A percentile compares a stretch with the other conserved stretches of the same genome.
These are phyloP conservation scores for Anguilla pacifica DNA, from an alignment of 2,797 vertebrate genomes.

Conservation along the genomic window DNA sequence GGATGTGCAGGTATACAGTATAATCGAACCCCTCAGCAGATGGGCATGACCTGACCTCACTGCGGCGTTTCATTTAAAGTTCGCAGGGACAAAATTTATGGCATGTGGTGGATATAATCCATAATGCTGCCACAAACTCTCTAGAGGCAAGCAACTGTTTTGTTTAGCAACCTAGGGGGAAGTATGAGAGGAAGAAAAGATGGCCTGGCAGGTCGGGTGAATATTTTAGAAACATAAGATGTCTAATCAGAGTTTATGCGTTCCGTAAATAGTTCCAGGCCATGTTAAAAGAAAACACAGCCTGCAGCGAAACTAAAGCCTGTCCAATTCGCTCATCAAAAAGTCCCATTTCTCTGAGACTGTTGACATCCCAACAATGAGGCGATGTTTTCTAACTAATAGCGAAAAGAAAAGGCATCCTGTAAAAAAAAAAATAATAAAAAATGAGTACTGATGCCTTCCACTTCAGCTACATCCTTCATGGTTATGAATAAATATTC, in stretches of 20 bases:
- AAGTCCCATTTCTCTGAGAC: background rate
- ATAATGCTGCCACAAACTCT: conserved; percentile 67
- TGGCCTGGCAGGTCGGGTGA: conserved; percentile 64
- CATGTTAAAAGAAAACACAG: conserved; percentile 18
- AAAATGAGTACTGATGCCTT: background rate
- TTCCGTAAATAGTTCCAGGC: conserved; percentile 64
- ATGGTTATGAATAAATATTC: background rate
- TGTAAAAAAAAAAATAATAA: background rate
- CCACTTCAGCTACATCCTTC: background rate
- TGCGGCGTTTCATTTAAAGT: background rate
- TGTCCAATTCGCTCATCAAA: conserved; percentile 37
- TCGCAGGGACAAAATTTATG: conserved; percentile 66
- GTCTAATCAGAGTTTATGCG: conserved; percentile 66
- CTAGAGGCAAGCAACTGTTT: conserved; percentile 67
- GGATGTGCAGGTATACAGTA: background rate
- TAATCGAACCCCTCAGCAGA: conserved; percentile 42
- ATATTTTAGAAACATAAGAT: conserved; percentile 70
- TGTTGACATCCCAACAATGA: background rate
- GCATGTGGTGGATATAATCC: conserved; percentile 72
- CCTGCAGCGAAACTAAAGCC: conserved; percentile 55
- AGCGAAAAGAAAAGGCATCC: conserved; percentile 2
- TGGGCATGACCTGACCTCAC: conserved; percentile 33
- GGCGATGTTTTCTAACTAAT: background rate
- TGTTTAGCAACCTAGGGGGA: conserved; percentile 66
- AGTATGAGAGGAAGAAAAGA: conserved; percentile 64